Evolutionary conservation across 2,888 invertebrate genomes (phyloP).

Genomic region (Morpho achilles): DNA sequence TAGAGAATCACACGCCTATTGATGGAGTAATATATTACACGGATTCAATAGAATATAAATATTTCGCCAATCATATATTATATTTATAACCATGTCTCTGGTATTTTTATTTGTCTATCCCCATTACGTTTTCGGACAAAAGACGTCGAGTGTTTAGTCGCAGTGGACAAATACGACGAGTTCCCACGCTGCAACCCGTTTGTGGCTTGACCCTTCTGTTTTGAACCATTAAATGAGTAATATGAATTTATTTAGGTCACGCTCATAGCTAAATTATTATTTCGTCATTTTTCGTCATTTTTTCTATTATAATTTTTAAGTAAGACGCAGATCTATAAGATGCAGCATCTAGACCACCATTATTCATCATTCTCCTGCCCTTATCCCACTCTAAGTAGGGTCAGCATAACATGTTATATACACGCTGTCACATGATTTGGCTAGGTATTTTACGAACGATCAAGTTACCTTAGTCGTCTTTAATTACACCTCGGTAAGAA

Average conservation of each 20-base stretch:
- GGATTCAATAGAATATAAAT: constrained; percentile 8
- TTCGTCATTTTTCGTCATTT: not conserved
- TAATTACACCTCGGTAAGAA: no score
- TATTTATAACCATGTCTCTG: constrained; percentile 52
- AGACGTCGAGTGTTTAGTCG: constrained; percentile 72
- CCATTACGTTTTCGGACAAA: constrained; percentile 77
- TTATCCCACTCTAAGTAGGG: no score
- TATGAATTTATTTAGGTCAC: constrained; percentile 8
- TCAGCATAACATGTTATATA: no score
- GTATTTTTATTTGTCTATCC: constrained; percentile 68
- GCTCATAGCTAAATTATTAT: not conserved
- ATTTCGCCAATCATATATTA: constrained; percentile 21
- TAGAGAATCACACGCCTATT: not conserved
- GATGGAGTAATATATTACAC: not conserved
- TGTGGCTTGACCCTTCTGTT: constrained; percentile 33
- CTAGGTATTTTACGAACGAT: no score
- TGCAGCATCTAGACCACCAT: no score
- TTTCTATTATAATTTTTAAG: not conserved
- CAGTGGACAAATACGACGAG: constrained; percentile 54
- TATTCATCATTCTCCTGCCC: no score
- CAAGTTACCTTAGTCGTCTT: no score
- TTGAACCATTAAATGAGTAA: constrained; percentile 15
- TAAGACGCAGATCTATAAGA: no score
- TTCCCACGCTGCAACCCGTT: constrained; percentile 56
- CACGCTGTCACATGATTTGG: no score